Conservation (phyloP, 2,888 invertebrate species). For the Pandemis heparana region DNA sequence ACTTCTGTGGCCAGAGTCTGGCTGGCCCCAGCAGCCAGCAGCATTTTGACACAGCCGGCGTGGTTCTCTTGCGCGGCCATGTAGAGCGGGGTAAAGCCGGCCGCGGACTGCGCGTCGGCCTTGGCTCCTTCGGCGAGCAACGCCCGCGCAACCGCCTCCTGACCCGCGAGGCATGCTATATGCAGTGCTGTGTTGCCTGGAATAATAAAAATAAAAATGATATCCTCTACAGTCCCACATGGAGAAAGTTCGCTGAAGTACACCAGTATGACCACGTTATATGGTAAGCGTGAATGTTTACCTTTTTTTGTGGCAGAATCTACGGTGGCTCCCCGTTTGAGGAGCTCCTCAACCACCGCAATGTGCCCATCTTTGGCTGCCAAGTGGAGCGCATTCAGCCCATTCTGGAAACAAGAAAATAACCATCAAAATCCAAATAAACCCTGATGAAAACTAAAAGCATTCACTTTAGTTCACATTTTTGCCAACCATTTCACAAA, state of each 20-base stretch:
- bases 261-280: no score
- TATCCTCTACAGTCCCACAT: no score
- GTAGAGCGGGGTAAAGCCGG: slow-evolving; percentile 99
- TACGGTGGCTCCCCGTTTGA: slow-evolving; percentile 95
- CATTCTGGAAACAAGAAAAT: slow-evolving; percentile 89
- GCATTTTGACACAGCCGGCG: slow-evolving; percentile 95
- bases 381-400: slow-evolving; percentile 98
- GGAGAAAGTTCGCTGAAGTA: no score
- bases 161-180: slow-evolving; percentile 99
- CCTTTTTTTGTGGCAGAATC: slow-evolving; percentile 99
- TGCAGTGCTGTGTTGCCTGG: slow-evolving; percentile 95
- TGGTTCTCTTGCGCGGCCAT: slow-evolving; percentile 99
- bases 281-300: slow-evolving; percentile 62
- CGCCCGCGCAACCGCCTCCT: slow-evolving; percentile 96
- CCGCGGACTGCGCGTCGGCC: slow-evolving; percentile 98
- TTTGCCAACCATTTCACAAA: no score
- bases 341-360: slow-evolving; percentile 95
- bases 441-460: background rate
- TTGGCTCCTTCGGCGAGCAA: slow-evolving; percentile 96
- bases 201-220: background rate
- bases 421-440: background rate
- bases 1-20: slow-evolving; percentile 97
- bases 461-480: no score
- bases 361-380: slow-evolving; percentile 99
- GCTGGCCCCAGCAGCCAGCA: slow-evolving; percentile 97